Evolutionary conservation across 1,140 invertebrate species (phyloP).

Genomic region (Cydia pomonella): DNA sequence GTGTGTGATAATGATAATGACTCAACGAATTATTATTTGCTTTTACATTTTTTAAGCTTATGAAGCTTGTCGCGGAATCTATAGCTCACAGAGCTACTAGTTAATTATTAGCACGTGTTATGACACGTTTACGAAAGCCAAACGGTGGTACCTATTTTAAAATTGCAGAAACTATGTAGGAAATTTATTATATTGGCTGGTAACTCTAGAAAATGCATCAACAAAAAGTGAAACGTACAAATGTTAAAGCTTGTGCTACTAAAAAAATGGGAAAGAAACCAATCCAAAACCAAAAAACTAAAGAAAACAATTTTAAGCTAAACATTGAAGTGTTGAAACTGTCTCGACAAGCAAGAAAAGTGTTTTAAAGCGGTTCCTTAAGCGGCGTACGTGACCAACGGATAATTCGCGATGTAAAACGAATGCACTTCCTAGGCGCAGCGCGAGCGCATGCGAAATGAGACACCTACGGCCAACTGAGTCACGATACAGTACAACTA

Average conservation of each 20-base stretch:
- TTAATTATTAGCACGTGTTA: no score
- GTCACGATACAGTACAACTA: constrained; percentile 45
- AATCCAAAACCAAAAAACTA: no score
- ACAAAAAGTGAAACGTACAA: background rate
- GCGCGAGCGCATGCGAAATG: constrained; percentile 64
- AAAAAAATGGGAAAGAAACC: background rate
- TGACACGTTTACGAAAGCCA: no score
- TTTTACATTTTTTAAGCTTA: no score
- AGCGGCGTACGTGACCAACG: constrained; percentile 31
- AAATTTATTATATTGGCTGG: no score
- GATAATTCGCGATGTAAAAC: constrained; percentile 44
- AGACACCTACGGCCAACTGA: constrained; percentile 59
- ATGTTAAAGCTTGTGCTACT: background rate
- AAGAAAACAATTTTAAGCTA: background rate
- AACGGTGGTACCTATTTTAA: no score
- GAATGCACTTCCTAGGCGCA: constrained; percentile 68
- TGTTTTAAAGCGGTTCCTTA: constrained; percentile 16
- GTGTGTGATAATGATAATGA: no score
- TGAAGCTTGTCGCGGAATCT: no score
- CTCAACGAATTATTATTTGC: no score
- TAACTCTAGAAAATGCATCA: background rate
- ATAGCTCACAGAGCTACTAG: no score
- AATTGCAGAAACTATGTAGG: no score
- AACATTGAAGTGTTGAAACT: background rate
- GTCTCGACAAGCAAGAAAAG: constrained; percentile 13